Evolutionary conservation across 1,140 invertebrate genomes (phyloP).

Genomic region (Planococcus citri): DNA sequence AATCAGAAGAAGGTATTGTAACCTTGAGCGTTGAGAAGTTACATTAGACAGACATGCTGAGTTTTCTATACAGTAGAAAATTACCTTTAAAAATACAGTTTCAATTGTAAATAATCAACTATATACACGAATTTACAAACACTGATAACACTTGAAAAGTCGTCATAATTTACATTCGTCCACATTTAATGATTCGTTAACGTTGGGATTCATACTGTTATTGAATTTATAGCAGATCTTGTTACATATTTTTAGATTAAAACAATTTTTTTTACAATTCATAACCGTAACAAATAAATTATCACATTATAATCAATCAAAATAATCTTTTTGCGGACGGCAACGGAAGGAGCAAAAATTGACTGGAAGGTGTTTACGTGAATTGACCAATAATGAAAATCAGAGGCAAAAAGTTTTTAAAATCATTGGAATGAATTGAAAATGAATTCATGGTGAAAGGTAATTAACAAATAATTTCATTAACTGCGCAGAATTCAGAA

Average conservation of each 20-base stretch:
- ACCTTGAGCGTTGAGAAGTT: background rate
- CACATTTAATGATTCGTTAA: background rate
- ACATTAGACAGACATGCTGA: background rate
- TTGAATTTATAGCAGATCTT: background rate
- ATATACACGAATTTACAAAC: slow-evolving; percentile 8
- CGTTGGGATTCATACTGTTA: background rate
- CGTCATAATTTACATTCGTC: background rate
- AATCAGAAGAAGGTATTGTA: background rate
- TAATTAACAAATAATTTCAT: too few relatives aligned
- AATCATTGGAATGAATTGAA: too few relatives aligned
- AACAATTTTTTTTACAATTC: background rate
- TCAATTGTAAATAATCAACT: background rate
- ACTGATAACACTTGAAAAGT: background rate
- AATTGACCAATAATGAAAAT: too few relatives aligned
- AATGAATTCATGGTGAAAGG: too few relatives aligned
- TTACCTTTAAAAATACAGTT: background rate
- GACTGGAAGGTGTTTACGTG: too few relatives aligned
- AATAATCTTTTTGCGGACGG: background rate
- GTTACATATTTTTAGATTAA: background rate
- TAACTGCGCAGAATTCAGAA: too few relatives aligned
- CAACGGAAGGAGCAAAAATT: background rate
- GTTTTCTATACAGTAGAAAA: background rate
- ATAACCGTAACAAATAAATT: slow-evolving; percentile 4
- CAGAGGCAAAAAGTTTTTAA: too few relatives aligned
- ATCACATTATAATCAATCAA: slow-evolving; percentile 6